Evolutionary conservation across 2,888 invertebrate genomes (phyloP).

Genomic region (Heliconius sara): DNA sequence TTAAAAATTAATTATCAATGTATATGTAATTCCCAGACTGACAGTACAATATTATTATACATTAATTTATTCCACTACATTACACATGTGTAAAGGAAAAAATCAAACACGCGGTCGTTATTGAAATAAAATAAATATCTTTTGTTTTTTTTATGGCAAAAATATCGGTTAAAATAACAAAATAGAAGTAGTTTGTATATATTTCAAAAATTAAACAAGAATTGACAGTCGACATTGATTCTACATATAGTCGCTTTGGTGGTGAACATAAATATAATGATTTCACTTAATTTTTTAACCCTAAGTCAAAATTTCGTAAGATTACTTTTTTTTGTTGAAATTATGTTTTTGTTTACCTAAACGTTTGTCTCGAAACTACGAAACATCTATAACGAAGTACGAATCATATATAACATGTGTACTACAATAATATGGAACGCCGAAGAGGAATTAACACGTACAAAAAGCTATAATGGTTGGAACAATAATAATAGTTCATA

Average conservation of each 20-base stretch:
- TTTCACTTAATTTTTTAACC: no score
- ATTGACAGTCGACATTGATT: neutral
- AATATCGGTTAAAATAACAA: neutral
- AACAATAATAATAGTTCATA: no score
- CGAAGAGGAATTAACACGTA: neutral
- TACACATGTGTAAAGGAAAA: neutral
- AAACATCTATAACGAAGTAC: neutral
- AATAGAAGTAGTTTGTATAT: neutral
- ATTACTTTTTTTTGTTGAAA: no score
- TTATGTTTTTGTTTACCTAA: no score
- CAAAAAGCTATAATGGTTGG: no score
- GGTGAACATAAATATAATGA: no score
- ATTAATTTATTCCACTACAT: neutral
- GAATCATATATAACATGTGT: neutral
- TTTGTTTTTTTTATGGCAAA: neutral
- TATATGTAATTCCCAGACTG: no score
- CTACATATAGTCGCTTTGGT: no score
- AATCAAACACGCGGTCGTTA: no score
- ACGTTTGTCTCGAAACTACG: no score
- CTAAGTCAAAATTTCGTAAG: neutral
- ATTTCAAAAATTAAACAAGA: neutral
- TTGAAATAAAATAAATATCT: neutral
- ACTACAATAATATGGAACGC: constrained; percentile 2
- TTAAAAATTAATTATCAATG: no score
- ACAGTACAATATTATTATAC: no score